Base-by-base conservation (phyloP, 2,797 vertebrate genomes). In the Rhadinocentrus ornatus region DNA sequence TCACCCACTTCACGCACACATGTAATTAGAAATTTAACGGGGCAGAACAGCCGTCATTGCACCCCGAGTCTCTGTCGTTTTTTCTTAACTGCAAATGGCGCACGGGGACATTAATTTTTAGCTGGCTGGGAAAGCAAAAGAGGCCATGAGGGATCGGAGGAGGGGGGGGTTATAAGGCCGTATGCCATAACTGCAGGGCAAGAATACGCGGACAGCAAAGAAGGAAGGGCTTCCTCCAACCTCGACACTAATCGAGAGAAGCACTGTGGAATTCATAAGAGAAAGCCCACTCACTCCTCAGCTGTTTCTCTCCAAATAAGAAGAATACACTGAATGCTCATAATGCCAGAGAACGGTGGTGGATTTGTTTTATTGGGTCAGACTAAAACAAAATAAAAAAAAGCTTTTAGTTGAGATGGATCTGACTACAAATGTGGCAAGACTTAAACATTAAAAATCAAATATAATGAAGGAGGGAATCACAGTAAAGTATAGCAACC, bases 11-110 rank as follows among this genome's bases (percentile, higher is more conserved):
- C 78, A 66, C 82, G 78, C 75, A 80, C 81, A 84, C 86, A 89
- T 83, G 89, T 94, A 95, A 95, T 94, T 94, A 94, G 89, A 93
- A 94, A 94, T 93, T 93, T 94, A 94, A 95, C 94, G 88, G 87
- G 91, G 91, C 92, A 91, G 93, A 94, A 93, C 93, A 89, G 92
- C 86, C 84, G 84, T 92, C 90, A 89, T 81, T 88, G 89, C 75
- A 85, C 88, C 83, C 85, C 64, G 83, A 93, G 91, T 93, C 92
- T 91, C 89, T 93, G 92, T 93, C 91, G 85, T 93, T 90, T 93
- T 94, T 93, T 86, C 91, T 92, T 93, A 94, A 94, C 93, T 93
- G 94, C 92, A 93, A 95, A 95, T 93, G 92, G 92, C 82, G 89
- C 85, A 9, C 12, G 3, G 93, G 93, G 91, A 93, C 93, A 93